phyloP scores from a whole-genome alignment of 2,888 invertebrate species.

The Lacanobia wlatinum region DNA sequence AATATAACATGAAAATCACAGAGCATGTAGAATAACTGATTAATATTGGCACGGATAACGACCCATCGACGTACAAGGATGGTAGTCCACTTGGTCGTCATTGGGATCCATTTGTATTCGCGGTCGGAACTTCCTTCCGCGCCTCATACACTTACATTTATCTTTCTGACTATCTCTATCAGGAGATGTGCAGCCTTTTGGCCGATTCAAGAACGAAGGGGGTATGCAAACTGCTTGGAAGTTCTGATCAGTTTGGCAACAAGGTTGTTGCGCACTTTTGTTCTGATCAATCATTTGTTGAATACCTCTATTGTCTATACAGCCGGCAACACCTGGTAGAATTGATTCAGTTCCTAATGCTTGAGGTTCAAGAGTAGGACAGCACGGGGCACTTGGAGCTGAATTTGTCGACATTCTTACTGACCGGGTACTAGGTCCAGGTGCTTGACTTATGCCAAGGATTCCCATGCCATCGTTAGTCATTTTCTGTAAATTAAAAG shows the following conservation, averaged over 20 bases:
- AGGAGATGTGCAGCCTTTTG: slow-evolving; percentile 5
- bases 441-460: slow-evolving; percentile 40
- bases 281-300: slow-evolving; percentile 20
- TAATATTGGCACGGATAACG: slow-evolving; percentile 65
- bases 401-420: not conserved
- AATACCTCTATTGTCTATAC: slow-evolving; percentile 30
- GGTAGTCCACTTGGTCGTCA: slow-evolving; percentile 51
- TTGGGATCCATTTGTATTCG: slow-evolving; percentile 45
- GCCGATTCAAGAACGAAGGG: slow-evolving; percentile 3
- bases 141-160: slow-evolving; percentile 57
- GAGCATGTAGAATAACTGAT: not conserved
- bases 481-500: slow-evolving; percentile 24
- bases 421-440: slow-evolving; percentile 32
- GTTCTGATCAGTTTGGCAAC: not conserved
- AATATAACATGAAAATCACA: not conserved
- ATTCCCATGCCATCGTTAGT: slow-evolving; percentile 26
- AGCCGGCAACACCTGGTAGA: slow-evolving; percentile 5
- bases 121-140: slow-evolving; percentile 49
- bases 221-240: slow-evolving; percentile 5
- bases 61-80: slow-evolving; percentile 60
- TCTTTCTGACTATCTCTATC: slow-evolving; percentile 56
- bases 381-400: not conserved
- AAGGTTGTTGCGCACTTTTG: not conserved
- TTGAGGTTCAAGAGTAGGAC: slow-evolving; percentile 2
- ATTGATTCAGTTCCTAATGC: not conserved